A percentile compares a stretch with the other conserved stretches of the same genome.
These are phyloP conservation scores for Spermophilus dauricus DNA, from an alignment of 2,113 vertebrate genomes.

Conservation along the genomic window DNA sequence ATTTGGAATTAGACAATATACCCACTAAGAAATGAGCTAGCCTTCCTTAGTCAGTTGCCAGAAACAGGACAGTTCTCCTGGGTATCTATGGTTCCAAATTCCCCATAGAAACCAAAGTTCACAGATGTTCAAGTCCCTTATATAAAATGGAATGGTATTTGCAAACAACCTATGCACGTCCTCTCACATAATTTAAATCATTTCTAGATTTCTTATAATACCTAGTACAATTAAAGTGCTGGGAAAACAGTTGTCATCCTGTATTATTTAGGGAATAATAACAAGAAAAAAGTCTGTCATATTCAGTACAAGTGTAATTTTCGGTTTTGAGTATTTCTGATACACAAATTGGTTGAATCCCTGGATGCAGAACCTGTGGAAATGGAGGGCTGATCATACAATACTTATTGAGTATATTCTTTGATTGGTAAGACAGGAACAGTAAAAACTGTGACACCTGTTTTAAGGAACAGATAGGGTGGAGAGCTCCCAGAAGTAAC, in stretches of 20 bases:
- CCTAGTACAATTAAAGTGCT: not conserved
- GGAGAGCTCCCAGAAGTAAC: not conserved
- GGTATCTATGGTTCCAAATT: not conserved
- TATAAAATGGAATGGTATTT: not conserved
- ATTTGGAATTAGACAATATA: not conserved
- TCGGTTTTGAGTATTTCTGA: not conserved
- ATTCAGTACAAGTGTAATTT: not conserved
- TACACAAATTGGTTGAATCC: not conserved
- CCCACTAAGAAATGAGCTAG: not conserved
- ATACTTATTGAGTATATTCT: not conserved
- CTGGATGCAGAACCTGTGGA: not conserved
- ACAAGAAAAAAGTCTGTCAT: not conserved
- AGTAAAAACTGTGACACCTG: not conserved
- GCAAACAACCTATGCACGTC: not conserved
- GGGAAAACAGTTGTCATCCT: not conserved
- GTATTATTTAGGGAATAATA: not conserved
- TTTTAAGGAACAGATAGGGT: not conserved
- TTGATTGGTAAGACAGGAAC: constrained; percentile 27
- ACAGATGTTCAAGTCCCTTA: not conserved
- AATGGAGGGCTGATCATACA: not conserved
- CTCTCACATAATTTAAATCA: not conserved
- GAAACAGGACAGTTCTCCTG: not conserved
- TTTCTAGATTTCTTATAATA: not conserved
- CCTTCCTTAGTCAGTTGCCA: not conserved
- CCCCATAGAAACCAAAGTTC: not conserved